A percentile compares a stretch with the other conserved stretches of the same genome.
phyloP scores from a whole-genome alignment of 2,888 invertebrate species.

The Heteropelma amictum region DNA sequence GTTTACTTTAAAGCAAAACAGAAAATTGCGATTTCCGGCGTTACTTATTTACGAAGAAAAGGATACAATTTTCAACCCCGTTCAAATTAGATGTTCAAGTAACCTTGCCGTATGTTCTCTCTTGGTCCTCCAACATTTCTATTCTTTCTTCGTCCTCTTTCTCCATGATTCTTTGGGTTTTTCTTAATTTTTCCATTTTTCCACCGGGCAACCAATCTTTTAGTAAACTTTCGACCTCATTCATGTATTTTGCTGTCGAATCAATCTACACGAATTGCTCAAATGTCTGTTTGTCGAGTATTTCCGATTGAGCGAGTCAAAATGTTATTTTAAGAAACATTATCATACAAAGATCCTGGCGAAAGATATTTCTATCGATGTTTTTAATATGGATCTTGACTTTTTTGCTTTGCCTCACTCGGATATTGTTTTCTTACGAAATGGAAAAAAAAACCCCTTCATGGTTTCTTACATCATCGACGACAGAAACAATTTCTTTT shows the following conservation, averaged over 20 bases:
- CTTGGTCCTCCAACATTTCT: slow-evolving; percentile 34
- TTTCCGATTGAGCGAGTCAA: not conserved
- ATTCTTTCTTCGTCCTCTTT: slow-evolving; percentile 17
- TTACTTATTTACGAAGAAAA: not conserved
- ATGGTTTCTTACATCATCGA: slow-evolving; percentile 26
- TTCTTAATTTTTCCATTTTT: slow-evolving; percentile 41
- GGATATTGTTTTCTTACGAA: not conserved
- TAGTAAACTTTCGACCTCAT: slow-evolving; percentile 27
- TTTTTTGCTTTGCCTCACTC: not conserved
- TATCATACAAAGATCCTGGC: not conserved
- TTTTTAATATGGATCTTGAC: no score
- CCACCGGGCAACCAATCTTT: slow-evolving; percentile 42
- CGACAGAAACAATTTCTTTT: slow-evolving; percentile 39
- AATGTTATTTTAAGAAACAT: not conserved
- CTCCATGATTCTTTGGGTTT: slow-evolving; percentile 27
- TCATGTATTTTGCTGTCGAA: not conserved
- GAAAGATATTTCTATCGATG: no score
- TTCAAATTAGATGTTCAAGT: not conserved
- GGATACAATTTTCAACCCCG: not conserved
- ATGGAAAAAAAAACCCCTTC: not conserved
- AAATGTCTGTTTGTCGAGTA: not conserved
- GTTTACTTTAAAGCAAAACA: no score
- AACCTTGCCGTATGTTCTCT: slow-evolving; percentile 40
- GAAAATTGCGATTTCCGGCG: not conserved
- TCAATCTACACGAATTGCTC: slow-evolving; percentile 15